These are phyloP conservation scores for Leptopilina myrica DNA, from an alignment of 2,888 invertebrate species.

Conservation along the genomic window DNA sequence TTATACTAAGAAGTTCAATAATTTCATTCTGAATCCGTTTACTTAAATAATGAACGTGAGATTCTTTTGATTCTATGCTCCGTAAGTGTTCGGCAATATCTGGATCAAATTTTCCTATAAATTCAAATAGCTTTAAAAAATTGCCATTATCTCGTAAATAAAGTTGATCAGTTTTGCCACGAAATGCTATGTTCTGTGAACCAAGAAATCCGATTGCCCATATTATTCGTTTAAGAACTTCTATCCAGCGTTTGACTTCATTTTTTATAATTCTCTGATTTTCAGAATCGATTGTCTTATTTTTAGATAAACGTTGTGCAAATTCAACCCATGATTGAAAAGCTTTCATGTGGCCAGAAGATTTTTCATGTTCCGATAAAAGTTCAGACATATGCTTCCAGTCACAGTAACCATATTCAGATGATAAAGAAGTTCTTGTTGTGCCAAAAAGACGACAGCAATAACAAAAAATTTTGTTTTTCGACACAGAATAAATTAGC, in stretches of 20 bases:
- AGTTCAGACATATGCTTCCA: slow-evolving; percentile 12
- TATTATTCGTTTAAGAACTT: slow-evolving; percentile 17
- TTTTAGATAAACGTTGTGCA: neutral
- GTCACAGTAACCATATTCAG: neutral
- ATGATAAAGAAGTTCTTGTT: neutral
- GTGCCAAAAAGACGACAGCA: neutral
- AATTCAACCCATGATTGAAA: slow-evolving; percentile 21
- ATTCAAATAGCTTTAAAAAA: slow-evolving; percentile 41
- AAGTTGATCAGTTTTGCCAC: slow-evolving; percentile 17
- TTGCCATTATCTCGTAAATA: slow-evolving; percentile 42
- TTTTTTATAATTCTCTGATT: slow-evolving; percentile 24
- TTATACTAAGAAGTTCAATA: slow-evolving; percentile 42
- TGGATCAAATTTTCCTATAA: slow-evolving; percentile 37
- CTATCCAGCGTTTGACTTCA: slow-evolving; percentile 27
- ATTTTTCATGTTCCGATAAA: slow-evolving; percentile 36
- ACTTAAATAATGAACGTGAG: slow-evolving; percentile 45
- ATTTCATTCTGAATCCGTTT: slow-evolving; percentile 52
- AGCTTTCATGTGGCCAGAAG: neutral
- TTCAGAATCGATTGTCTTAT: slow-evolving; percentile 33
- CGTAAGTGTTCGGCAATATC: slow-evolving; percentile 38
- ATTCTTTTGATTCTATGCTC: slow-evolving; percentile 33
- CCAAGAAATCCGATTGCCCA: slow-evolving; percentile 11
- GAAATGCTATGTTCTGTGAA: slow-evolving; percentile 34
- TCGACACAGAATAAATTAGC: slow-evolving; percentile 4
- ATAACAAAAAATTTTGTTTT: slow-evolving; percentile 4